Evolutionary conservation across 1,140 invertebrate species (phyloP), one percentile per base, ranked within the genome.

Genomic region (Zaprionus ornatus): DNA sequence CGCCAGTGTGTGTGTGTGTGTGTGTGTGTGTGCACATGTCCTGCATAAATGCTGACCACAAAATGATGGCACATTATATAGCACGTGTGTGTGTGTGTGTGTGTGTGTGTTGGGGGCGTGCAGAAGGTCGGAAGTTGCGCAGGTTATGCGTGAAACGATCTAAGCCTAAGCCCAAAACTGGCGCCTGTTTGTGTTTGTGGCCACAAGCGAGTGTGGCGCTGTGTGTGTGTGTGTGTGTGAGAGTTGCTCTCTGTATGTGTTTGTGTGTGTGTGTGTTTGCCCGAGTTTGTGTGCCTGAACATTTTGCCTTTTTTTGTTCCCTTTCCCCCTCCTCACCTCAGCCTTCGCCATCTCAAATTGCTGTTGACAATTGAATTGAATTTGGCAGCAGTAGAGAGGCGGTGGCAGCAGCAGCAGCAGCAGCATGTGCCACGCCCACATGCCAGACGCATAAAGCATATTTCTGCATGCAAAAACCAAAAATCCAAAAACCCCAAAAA

Each of bases 321-420:
- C 45, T 54, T 52, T 48, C 6, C 23, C 23, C 55, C 29, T 50
- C 23, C 35, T 32, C 61, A 17, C 29, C 17, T 21, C 13, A 13
- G 29, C 19, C 23, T 42, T 48, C 67, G 10, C 23, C 54, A 35
- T 12, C 59, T 50, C 70, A 55, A 48, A 54, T 66, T 73, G 81
- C 82, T 90, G 86, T 82, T 90, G 85, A 90, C 85, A 90, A 90
- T 90, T 90, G 85, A 90, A 90, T 90, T 90, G 85, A 85, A 90
- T 90, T 90, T 90, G 88, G 81, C 85, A 79, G 74, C 57, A 61
- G 37, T 32, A 32, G 29, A 32, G 29, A 32, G 29, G 29, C 3
- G 9, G 29, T 48, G 35, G 67, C 40, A 63, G 48, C 21, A 50
- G 5, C 59, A 45, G 17, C 5, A 7, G 40, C 23, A 25, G 68